A percentile compares a stretch with the other conserved stretches of the same genome.
Evolutionary conservation across 53 echinoderm and acorn worm species (phyloP).

Genomic region (Holothuria scabra): DNA sequence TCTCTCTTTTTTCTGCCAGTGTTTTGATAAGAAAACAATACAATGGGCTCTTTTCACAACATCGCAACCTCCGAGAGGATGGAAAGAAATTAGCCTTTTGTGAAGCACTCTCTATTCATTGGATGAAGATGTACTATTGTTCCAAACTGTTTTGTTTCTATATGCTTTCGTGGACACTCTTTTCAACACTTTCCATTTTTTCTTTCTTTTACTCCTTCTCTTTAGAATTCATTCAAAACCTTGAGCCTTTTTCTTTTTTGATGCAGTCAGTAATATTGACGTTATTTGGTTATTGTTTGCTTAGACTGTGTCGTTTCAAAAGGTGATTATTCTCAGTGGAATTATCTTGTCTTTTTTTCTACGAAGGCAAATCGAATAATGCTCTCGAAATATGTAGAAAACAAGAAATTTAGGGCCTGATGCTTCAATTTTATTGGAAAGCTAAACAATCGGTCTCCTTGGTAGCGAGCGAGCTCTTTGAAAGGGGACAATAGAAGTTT

Average conservation of each 20-base stretch:
- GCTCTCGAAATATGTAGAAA: conserved; percentile 1
- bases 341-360: conserved; percentile 6
- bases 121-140: conserved; percentile 18
- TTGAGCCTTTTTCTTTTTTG: conserved; percentile 8
- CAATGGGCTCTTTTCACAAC: conserved; percentile 36
- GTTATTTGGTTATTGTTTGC: conserved; percentile 25
- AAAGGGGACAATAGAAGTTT: no score
- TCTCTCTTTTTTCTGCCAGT: conserved; percentile 11
- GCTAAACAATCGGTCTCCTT: conserved; percentile 28
- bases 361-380: conserved; percentile 27
- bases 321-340: conserved; percentile 41
- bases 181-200: conserved; percentile 22
- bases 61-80: conserved; percentile 7
- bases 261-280: conserved; percentile 18
- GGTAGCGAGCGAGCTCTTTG: neutral
- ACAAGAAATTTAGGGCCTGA: conserved; percentile 15
- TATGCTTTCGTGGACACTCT: conserved; percentile 29
- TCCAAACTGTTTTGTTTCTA: conserved; percentile 18
- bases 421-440: conserved; percentile 27
- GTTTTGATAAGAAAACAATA: conserved; percentile 40
- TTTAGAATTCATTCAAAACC: conserved; percentile 14
- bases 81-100: conserved; percentile 37
- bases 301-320: neutral
- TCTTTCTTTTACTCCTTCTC: conserved; percentile 6
- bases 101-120: conserved; percentile 27